Conservation (phyloP, 1,140 invertebrate genomes). For the Drosophila nannoptera region DNA sequence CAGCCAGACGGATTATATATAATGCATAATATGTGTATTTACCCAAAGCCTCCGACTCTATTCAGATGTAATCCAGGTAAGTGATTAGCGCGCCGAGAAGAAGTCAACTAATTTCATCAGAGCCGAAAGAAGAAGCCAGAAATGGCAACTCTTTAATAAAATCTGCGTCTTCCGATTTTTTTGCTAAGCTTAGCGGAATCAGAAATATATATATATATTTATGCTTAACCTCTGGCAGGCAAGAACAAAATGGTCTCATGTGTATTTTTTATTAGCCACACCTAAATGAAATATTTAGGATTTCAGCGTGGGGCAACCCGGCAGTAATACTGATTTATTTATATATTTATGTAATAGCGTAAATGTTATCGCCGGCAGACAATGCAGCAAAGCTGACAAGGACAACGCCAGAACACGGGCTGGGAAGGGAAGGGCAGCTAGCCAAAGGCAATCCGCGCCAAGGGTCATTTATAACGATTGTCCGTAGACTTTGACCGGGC, state of each 20-base stretch:
- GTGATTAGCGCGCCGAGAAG: too few relatives aligned
- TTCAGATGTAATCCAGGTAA: too few relatives aligned
- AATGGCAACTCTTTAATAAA: too few relatives aligned
- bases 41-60: constrained; percentile 30
- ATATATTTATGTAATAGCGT: constrained; percentile 73
- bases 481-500: constrained; percentile 33
- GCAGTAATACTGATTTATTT: constrained; percentile 74
- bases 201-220: too few relatives aligned
- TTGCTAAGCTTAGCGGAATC: too few relatives aligned
- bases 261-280: constrained; percentile 35
- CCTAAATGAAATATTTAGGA: constrained; percentile 60
- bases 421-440: constrained; percentile 5
- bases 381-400: constrained; percentile 47
- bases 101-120: too few relatives aligned
- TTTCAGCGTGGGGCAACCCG: constrained; percentile 33
- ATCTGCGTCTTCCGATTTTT: too few relatives aligned
- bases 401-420: constrained; percentile 1
- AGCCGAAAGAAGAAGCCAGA: too few relatives aligned
- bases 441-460: constrained; percentile 38
- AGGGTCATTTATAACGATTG: constrained; percentile 75
- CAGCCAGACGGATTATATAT: constrained; percentile 58
- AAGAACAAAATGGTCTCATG: not conserved
- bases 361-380: constrained; percentile 71
- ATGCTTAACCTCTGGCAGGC: too few relatives aligned
- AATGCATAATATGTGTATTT: constrained; percentile 47